Base-by-base conservation (phyloP, 2,113 vertebrate genomes). In the Siphamia tubifer region DNA sequence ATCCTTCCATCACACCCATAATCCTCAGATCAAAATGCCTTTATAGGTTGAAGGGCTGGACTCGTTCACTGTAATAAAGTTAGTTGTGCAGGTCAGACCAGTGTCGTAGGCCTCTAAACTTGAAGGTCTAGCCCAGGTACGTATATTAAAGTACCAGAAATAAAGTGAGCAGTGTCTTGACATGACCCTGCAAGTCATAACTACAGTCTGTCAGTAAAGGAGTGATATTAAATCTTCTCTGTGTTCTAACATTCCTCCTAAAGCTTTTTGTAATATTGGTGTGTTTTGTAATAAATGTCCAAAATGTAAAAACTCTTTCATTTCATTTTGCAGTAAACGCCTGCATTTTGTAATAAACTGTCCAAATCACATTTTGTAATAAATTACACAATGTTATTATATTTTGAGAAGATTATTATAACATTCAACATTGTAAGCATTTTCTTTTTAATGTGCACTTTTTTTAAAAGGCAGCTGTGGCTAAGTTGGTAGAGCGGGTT, bases 1-100 rank as follows among this genome's bases (percentile, higher is more conserved):
- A 87, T 81, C 74, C 71, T 64, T 56, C 64, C 49, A 85, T 87
- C 77, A 62, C 57, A 72, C 73, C 28, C 44, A 63, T 76, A 80
- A 83, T 81, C 70, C 67, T 28, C 61, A 63, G 57, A 82, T 84
- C 61, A 73, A 42, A 76, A 83, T 65, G 48, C 31, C 51, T 45
- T 56, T 36, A 71, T 16, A 63, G 72, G 80, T 62, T 48, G 36
- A 69, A 77, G 70, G 58, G 48, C 65, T 36, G n/a, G 35, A 54
- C 36, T 43, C 69, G 42, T 74, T 36, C 51, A 56, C 45, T 9
- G 51, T 51, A 35, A 35, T 62, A 71, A 58, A 82, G 63, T 65
- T 30, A 3, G 42, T 34, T 21, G 4, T 49, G 62, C 27, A 11
- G 39, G 71, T 57, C 70, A 65, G 57, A 48, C 53, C 13, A 12